phyloP scores from a whole-genome alignment of 2,797 vertebrate species.

The Peromyscus aztecus region DNA sequence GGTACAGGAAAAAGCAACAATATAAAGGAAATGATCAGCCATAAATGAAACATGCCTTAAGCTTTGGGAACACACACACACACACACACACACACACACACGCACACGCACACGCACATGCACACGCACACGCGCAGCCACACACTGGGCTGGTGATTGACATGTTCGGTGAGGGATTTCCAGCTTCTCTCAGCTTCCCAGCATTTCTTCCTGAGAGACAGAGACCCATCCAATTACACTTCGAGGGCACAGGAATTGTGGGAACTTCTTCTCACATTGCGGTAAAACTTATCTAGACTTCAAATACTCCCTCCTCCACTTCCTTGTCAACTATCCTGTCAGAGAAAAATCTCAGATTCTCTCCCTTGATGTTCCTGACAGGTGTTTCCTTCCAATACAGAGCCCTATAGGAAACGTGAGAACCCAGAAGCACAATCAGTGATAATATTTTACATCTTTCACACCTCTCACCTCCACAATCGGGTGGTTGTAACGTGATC shows the following conservation, averaged over 20 bases:
- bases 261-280: conserved; percentile 79
- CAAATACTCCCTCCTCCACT: conserved; percentile 59
- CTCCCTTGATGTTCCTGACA: conserved; percentile 56
- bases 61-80: neutral
- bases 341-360: conserved; percentile 53
- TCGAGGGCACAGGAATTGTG: conserved; percentile 68
- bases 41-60: neutral
- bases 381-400: conserved; percentile 62
- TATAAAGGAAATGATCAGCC: neutral
- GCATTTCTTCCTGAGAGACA: conserved; percentile 68
- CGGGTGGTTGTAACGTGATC: conserved; percentile 23
- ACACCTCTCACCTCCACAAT: neutral
- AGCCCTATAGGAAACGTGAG: conserved; percentile 39
- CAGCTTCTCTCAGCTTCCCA: conserved; percentile 53
- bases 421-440: conserved; percentile 43
- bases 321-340: conserved; percentile 65
- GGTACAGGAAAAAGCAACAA: neutral
- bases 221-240: conserved; percentile 67
- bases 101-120: neutral
- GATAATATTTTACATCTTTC: neutral
- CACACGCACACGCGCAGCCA: neutral
- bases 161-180: conserved; percentile 54
- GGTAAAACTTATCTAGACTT: conserved; percentile 80
- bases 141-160: neutral
- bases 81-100: neutral